Base-by-base conservation (phyloP, 2,888 invertebrate genomes). In the Alcis repandata region DNA sequence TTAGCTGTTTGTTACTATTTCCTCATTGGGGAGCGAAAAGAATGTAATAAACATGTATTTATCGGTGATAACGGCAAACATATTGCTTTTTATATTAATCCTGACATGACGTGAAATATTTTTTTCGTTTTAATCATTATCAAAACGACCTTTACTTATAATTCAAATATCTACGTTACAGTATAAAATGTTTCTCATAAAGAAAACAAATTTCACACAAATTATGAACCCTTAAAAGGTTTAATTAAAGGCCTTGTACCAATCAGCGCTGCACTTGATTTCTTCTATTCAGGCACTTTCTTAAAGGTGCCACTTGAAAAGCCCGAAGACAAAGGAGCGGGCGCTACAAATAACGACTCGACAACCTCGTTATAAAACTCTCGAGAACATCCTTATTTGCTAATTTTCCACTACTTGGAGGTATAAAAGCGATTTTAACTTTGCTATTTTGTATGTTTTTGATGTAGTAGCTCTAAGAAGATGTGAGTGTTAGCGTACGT, bases 401-500 rank as follows among this genome's bases (percentile, higher is more conserved):
- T 63, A 65, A 69, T 68, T 70, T 68, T 67, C 54, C 62, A 69
- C 74, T 71, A 74, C 71, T 71, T 66, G 68, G 69, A 71, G 70
- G 70, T 76, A 66, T 33, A 63, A 62, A 57, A 58, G 52, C 19
- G 36, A 22, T 43, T 48, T 9, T 36, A 43, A 62, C 51, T 63
- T 63, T 65, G 52, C 40, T 59, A 60, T 57, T 65, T 49, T 19
- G 36, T 38, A 20, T 36, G 43, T 41, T 64, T 40, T 54, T 52
- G 57, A 65, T 49, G 52, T 54, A 61, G 56, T 51, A 69, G 58
- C 63, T 71, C 70, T 69, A 70, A 65, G 67, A 67, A 73, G 67
- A 67, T 59, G 56, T 63, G 32, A 68, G 38, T 63, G 78, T 79
- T 76, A 75, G 72, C 72, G 72, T 71, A 83, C 84, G 82, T 83